Base-by-base conservation (phyloP, 2,888 invertebrate species). In the Synergus gifuensis region DNA sequence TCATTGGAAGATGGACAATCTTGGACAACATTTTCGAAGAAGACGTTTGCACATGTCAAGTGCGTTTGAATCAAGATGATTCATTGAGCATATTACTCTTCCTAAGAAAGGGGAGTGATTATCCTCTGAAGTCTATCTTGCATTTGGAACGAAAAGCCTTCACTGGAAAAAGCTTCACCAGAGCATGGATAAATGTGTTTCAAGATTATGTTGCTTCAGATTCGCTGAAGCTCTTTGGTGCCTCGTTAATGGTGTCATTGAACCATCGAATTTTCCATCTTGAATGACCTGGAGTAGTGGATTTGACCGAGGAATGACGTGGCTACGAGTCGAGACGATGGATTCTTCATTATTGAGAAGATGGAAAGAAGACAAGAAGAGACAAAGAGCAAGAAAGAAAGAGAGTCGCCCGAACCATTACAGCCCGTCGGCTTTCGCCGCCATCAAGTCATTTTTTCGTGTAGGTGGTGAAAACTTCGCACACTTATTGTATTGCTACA, bases 371-470 rank as follows among this genome's bases (percentile, higher is more conserved):
- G 78, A 76, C 63, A 63, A 77, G 83, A 79, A 77, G 83, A 79
- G 64, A 66, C 62, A 76, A 78, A 76, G 82, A 81, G 66, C 78
- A 80, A 79, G 79, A 76, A 64, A 76, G 77, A 79, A 83, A 83
- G 81, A 83, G 81, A 73, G 73, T 83, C 80, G 81, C 78, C 82
- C 63, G 80, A 84, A 82, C 76, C 64, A 58, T 18, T 36, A 36
- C 36, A 79, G 79, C 83, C 86, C 80, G 79, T 79, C 84, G 86
- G 87, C 85, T 88, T 88, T 88, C 87, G 87, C 87, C 87, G 83
- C 81, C 83, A 62, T 78, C 79, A 44, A 54, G 54, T 73, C 73
- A 73, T 73, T 73, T 73, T 69, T 69, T 49, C n/a, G 54, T 58
- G 54, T 54, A 73, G 73, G 54, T 73, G 73, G 54, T 12, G 3